phyloP scores from a whole-genome alignment of 2,888 invertebrate species.

The Microchrysa polita region DNA sequence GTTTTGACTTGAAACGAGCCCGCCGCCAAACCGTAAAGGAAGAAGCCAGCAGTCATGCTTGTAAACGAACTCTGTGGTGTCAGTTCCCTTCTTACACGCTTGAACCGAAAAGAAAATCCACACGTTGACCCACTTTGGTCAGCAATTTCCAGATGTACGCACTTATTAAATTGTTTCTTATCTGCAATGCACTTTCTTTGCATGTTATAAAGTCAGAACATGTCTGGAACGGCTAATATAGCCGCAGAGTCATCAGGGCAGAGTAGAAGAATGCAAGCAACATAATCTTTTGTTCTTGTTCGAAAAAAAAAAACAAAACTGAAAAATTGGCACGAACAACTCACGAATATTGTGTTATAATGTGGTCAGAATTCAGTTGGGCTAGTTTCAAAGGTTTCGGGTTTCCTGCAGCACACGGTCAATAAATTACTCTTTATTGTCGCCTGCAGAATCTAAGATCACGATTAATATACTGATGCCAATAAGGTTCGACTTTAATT shows the following conservation, averaged over 20 bases:
- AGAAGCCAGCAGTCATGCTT: background rate
- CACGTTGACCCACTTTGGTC: slow-evolving; percentile 24
- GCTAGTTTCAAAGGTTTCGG: slow-evolving; percentile 13
- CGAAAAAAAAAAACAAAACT: no score
- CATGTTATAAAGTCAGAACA: slow-evolving; percentile 5
- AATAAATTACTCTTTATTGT: slow-evolving; percentile 35
- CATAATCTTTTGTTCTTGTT: slow-evolving; percentile 32
- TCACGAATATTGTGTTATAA: background rate
- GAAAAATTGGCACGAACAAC: background rate
- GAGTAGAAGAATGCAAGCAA: background rate
- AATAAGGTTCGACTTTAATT: background rate
- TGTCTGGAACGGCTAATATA: background rate
- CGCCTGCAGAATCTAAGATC: slow-evolving; percentile 22
- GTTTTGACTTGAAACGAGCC: slow-evolving; percentile 9
- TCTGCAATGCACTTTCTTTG: slow-evolving; percentile 21
- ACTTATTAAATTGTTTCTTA: slow-evolving; percentile 25
- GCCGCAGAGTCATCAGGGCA: no score
- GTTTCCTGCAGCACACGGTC: background rate
- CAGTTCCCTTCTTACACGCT: slow-evolving; percentile 3
- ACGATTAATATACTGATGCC: background rate
- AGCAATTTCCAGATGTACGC: slow-evolving; percentile 32
- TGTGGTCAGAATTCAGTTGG: background rate
- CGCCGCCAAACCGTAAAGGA: slow-evolving; percentile 12
- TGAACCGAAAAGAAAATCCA: background rate
- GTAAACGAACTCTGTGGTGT: slow-evolving; percentile 11